Percentiles rank a stretch among this genome's conserved stretches.
These are phyloP conservation scores for Thereva unica DNA, from an alignment of 2,888 invertebrate genomes.

Conservation along the genomic window DNA sequence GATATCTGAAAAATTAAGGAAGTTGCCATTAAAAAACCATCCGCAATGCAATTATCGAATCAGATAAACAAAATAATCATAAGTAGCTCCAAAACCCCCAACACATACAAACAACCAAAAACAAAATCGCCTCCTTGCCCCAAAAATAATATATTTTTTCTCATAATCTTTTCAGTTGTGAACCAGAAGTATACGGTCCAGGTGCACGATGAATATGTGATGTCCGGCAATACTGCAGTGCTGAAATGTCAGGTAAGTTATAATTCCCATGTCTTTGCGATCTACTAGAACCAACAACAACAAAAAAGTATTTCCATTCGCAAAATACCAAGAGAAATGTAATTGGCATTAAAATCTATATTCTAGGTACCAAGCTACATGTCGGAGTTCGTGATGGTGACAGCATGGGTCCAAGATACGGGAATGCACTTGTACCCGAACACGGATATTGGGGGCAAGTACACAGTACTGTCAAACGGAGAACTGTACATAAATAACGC, in stretches of 20 bases:
- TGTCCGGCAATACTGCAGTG: slow-evolving; percentile 87
- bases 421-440: slow-evolving; percentile 78
- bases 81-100: background rate
- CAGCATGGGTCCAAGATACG: slow-evolving; percentile 87
- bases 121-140: background rate
- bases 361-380: slow-evolving; percentile 78
- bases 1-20: too few relatives aligned
- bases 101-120: background rate
- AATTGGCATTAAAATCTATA: slow-evolving; percentile 26
- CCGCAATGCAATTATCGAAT: too few relatives aligned
- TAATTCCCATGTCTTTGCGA: background rate
- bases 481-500: slow-evolving; percentile 83
- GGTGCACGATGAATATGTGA: slow-evolving; percentile 90
- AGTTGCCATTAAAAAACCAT: too few relatives aligned
- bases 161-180: slow-evolving; percentile 65
- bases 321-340: slow-evolving; percentile 29
- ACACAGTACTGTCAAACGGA: slow-evolving; percentile 78
- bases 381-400: slow-evolving; percentile 83
- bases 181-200: slow-evolving; percentile 86
- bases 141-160: slow-evolving; percentile 11
- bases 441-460: slow-evolving; percentile 75
- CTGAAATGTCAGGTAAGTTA: slow-evolving; percentile 74
- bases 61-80: too few relatives aligned
- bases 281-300: background rate
- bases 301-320: slow-evolving; percentile 23